Base-by-base conservation (phyloP, 2,113 vertebrate genomes). In the Stegastes partitus region DNA sequence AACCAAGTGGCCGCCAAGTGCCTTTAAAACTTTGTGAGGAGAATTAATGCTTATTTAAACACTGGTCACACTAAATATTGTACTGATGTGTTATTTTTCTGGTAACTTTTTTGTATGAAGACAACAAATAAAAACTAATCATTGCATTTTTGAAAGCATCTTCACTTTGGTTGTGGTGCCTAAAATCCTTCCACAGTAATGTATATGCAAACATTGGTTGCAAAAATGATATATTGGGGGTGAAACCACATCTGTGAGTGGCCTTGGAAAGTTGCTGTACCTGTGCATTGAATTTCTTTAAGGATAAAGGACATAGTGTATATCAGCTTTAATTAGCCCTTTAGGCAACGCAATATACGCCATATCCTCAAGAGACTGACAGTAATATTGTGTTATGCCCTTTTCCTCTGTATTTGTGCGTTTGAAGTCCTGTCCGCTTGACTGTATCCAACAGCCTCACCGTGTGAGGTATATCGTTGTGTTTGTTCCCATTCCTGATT, bases 401-500 rank as follows among this genome's bases (percentile, higher is more conserved):
- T 79, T 84, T 67, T 44, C 15, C 16, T 44, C 31, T 76, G 68
- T 74, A 58, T 58, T 84, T 83, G 77, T 59, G 21, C 45, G 54
- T 50, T 78, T 78, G 22, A 63, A 62, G 69, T 69, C 67, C 77
- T 69, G 67, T 84, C 72, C 65, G 45, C 26, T 34, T 50, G 62
- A 45, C 70, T 73, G 78, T 72, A 54, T 69, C 75, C 78, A 79
- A 61, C 85, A 71, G 76, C 57, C 66, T 83, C 88, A 58, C 88
- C 31, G 84, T 87, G 88, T 91, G 91, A 82, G 90, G 87, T 88
- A 85, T 84, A 83, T 82, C 22, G 78, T 79, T 79, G 63, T 89
- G 87, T 88, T 90, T 89, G 86, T 85, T 89, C 85, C 78, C 82
- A 55, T 49, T 88, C 87, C 67, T 91, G 91, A 93, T 92, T 91